phyloP scores from a whole-genome alignment of 2,113 vertebrate species.

The Pycnonotus jocosus region DNA sequence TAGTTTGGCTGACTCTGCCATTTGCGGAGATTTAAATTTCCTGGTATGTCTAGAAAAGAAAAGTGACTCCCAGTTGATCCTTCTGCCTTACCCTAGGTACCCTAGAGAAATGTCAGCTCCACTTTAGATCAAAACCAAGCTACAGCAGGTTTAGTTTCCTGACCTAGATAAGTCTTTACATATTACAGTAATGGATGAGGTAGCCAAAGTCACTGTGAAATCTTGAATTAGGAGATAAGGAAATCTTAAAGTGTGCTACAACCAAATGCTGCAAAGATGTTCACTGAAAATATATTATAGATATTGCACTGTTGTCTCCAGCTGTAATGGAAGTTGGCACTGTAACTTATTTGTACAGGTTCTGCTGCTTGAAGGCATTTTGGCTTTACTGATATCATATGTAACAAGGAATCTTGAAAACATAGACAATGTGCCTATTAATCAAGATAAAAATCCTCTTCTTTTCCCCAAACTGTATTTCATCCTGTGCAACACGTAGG shows the following conservation, averaged over 20 bases:
- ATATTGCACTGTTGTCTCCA: background rate
- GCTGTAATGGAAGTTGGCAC: background rate
- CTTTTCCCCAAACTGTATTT: background rate
- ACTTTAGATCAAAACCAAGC: conserved; percentile 34
- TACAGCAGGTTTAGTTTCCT: conserved; percentile 50
- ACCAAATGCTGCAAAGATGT: background rate
- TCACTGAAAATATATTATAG: background rate
- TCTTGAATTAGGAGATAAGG: background rate
- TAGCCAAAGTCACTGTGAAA: background rate
- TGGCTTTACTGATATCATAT: background rate
- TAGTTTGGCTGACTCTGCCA: background rate
- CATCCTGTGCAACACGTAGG: background rate
- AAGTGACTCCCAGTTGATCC: conserved; percentile 38
- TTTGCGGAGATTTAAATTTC: background rate
- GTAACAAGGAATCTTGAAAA: background rate
- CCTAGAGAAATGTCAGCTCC: conserved; percentile 42
- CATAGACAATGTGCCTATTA: background rate
- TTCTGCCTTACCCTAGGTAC: conserved; percentile 48
- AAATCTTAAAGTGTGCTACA: background rate
- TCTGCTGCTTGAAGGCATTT: background rate
- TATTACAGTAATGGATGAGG: conserved; percentile 24
- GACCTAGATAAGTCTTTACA: conserved; percentile 38
- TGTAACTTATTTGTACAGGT: background rate
- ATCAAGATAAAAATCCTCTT: background rate
- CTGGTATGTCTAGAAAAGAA: conserved; percentile 22